These are phyloP conservation scores for Pitangus sulphuratus DNA, from an alignment of 2,797 vertebrate species.

Conservation along the genomic window DNA sequence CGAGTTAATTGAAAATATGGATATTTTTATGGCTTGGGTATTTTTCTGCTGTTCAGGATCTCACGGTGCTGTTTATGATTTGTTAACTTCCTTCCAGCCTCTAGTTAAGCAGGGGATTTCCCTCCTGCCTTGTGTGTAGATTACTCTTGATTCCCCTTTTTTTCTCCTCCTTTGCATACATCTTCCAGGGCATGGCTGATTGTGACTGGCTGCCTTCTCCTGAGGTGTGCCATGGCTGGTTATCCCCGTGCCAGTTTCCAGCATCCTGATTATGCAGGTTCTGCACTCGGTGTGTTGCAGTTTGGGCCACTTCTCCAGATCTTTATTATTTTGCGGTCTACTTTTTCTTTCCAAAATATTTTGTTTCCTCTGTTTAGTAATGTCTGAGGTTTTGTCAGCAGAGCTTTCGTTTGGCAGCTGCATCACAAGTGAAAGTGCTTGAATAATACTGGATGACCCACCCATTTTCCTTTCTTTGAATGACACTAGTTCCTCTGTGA, in stretches of 20 bases:
- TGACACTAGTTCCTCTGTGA: not conserved
- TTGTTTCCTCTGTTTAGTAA: not conserved
- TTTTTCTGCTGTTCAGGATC: not conserved
- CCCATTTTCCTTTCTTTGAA: not conserved
- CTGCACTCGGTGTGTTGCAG: not conserved
- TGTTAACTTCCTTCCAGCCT: not conserved
- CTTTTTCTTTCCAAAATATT: not conserved
- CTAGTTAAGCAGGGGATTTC: not conserved
- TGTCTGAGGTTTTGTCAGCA: not conserved
- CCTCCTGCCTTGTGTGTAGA: not conserved
- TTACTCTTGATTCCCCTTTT: not conserved
- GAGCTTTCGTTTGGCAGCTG: not conserved
- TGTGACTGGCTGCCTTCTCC: not conserved
- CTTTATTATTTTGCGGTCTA: not conserved
- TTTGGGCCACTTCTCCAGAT: not conserved
- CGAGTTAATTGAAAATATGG: not conserved
- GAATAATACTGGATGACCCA: not conserved
- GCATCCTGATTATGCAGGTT: not conserved
- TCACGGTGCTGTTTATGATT: not conserved
- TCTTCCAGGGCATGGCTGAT: not conserved
- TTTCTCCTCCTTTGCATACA: not conserved
- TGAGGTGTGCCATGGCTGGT: not conserved
- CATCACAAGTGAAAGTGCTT: not conserved
- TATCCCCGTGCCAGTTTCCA: not conserved
- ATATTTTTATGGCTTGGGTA: not conserved